These are phyloP conservation scores for Dicrostonyx torquatus DNA, from an alignment of 2,797 vertebrate species.

Conservation along the genomic window DNA sequence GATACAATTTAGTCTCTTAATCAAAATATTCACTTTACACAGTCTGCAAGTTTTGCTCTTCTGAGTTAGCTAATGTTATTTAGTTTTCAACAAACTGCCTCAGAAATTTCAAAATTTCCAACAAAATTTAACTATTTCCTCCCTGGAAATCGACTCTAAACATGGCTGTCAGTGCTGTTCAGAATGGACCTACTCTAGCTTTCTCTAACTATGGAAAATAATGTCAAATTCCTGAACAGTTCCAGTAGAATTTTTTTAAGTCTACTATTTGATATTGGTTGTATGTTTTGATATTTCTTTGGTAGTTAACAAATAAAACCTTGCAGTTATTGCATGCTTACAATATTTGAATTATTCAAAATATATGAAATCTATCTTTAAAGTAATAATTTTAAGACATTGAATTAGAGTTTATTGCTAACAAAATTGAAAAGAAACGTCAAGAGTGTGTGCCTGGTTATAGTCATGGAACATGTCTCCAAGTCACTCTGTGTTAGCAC, in stretches of 20 bases:
- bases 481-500: slow-evolving; percentile 86
- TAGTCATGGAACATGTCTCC: slow-evolving; percentile 81
- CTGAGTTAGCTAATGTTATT: background rate
- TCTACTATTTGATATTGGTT: background rate
- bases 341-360: background rate
- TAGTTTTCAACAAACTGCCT: background rate
- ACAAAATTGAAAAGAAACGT: slow-evolving; percentile 67
- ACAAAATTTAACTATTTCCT: slow-evolving; percentile 15
- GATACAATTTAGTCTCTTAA: background rate
- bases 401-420: slow-evolving; percentile 71
- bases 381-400: slow-evolving; percentile 66
- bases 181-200: background rate
- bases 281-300: background rate
- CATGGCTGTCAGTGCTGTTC: background rate
- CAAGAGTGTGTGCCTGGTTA: slow-evolving; percentile 73
- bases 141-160: background rate
- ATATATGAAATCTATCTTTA: slow-evolving; percentile 49
- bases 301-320: slow-evolving; percentile 13
- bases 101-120: slow-evolving; percentile 56
- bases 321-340: background rate
- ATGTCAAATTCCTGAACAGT: background rate
- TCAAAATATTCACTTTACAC: background rate
- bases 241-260: background rate
- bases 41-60: background rate
- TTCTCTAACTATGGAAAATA: background rate